Evolutionary conservation across 2,113 vertebrate species (phyloP).

Genomic region (Tenebrosternarchus preto): DNA sequence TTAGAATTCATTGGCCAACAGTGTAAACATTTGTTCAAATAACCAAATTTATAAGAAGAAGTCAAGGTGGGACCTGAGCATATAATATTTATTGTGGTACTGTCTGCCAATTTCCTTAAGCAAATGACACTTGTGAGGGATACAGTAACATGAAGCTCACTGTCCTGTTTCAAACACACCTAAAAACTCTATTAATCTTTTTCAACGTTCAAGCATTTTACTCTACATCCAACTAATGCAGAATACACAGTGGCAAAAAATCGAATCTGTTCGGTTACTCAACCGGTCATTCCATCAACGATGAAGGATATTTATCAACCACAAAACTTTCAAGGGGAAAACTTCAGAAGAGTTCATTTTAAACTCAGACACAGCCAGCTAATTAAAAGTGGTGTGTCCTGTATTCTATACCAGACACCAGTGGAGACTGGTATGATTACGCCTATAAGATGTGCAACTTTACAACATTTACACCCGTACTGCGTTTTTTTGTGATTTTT

Average conservation of each 20-base stretch:
- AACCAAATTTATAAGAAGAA: neutral
- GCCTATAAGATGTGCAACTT: no score
- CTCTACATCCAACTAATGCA: neutral
- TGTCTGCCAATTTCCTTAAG: neutral
- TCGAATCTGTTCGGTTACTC: slow-evolving; percentile 9
- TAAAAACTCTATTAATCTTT: no score
- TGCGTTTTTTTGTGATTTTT: no score
- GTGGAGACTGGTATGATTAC: no score
- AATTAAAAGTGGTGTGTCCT: no score
- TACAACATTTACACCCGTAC: no score
- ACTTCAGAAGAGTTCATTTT: neutral
- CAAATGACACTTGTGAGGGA: neutral
- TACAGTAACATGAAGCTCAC: neutral
- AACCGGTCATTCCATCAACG: neutral
- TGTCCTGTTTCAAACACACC: neutral
- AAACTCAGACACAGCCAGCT: no score
- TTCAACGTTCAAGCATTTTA: neutral
- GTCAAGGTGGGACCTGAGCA: neutral
- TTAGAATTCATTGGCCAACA: neutral
- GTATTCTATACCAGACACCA: no score
- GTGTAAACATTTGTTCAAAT: slow-evolving; percentile 1
- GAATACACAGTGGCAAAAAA: slow-evolving; percentile 20
- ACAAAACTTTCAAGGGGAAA: neutral
- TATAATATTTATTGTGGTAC: slow-evolving; percentile 8
- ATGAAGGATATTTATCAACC: neutral